These are phyloP conservation scores for Palythoa heliodiscus DNA, from an alignment of 92 coral and sea anemone species.

Conservation along the genomic window DNA sequence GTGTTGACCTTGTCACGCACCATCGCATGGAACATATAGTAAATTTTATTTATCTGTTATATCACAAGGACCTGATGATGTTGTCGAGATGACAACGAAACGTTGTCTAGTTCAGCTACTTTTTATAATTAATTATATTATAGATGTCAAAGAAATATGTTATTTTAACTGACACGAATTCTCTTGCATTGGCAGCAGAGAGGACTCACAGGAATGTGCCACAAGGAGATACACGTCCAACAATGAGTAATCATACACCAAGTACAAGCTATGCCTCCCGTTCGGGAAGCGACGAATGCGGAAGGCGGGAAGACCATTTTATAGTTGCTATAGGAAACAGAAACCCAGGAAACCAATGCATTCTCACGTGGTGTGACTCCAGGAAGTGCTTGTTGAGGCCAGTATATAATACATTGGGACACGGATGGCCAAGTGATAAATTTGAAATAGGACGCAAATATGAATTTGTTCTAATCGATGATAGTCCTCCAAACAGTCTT, in stretches of 20 bases:
- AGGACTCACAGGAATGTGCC: no score
- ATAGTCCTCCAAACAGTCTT: background rate
- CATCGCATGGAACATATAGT: no score
- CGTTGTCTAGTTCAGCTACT: no score
- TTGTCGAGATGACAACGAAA: no score
- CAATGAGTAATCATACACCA: background rate
- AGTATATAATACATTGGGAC: background rate
- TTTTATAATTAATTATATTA: no score
- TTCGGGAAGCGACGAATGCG: background rate
- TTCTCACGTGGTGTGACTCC: background rate
- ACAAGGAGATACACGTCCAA: no score
- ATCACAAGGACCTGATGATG: no score
- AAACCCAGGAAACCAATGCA: background rate
- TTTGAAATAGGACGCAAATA: background rate
- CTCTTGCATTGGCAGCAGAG: no score
- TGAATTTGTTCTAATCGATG: background rate
- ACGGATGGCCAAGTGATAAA: background rate
- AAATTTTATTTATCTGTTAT: no score
- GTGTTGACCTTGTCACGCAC: no score
- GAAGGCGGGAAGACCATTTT: conserved; percentile 4
- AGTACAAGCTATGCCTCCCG: background rate
- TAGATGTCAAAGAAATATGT: no score
- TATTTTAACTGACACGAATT: no score
- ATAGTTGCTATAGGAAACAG: background rate
- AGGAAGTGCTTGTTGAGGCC: background rate